Base-by-base conservation (phyloP, 2,113 vertebrate species). In the Microcebus griseorufus region DNA sequence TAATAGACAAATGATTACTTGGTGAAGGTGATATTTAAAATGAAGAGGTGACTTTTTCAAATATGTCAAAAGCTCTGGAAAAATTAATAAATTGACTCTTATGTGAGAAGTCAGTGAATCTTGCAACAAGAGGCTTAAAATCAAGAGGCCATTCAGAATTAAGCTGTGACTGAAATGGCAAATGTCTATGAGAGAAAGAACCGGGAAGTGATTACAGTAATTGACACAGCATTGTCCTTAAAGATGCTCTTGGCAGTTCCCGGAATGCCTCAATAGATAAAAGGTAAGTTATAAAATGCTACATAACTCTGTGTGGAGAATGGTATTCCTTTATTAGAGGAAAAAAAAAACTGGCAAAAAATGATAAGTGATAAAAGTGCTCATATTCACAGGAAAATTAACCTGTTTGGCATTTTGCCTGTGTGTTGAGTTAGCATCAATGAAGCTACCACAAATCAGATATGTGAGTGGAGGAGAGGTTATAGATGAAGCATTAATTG, bases 81-180 rank as follows among this genome's bases (percentile, higher is more conserved):
- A 92, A 90, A 93, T 84, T 94, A 97, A 86, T 70, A 64, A 98
- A 94, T 80, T 94, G 70, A 39, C 11, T 88, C 55, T 85, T 79
- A 80, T 6, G 1, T 80, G n/a, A 93, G 39, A 95, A 97, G 34
- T 78, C 78, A 84, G 70, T 75, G 70, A 85, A 53, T 78, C 17
- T 94, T 64, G 90, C 37, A 90, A 72, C 29, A 78, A 67, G 60
- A 45, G 3, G 22, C 82, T 96, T 92, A 67, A 95, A 97, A 96
- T 97, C 90, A 96, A 88, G 95, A 95, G 32, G 85, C 65, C 80
- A 97, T 95, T 97, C 90, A 96, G 75, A 67, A 34, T 10, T 62
- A 79, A 88, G 17, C 80, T 88, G 76, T 58, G 62, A 37, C 60
- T 90, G 73, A 81, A 93, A 93, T 95, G 91, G 60, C 81, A 96